These are phyloP conservation scores for Loripinus fragilis DNA, from an alignment of 2,888 invertebrate species.

Conservation along the genomic window DNA sequence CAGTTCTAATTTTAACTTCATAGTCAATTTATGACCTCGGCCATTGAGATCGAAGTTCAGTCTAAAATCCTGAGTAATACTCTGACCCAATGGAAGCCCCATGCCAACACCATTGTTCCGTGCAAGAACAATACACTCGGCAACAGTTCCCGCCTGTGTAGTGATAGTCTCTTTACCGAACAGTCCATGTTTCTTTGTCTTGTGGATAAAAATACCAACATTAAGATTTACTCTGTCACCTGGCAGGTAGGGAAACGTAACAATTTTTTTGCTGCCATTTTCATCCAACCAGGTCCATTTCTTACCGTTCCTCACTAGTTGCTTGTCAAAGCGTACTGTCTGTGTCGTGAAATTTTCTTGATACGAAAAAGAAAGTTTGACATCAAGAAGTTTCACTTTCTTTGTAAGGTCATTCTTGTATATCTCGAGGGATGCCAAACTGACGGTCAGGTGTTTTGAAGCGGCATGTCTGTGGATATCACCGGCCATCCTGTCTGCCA, in stretches of 20 bases:
- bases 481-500: constrained; percentile 35
- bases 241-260: constrained; percentile 65
- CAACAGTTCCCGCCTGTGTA: constrained; percentile 63
- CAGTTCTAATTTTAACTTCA: constrained; percentile 62
- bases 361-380: constrained; percentile 66
- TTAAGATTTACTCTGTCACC: constrained; percentile 69
- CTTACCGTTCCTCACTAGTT: constrained; percentile 65
- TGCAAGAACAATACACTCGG: constrained; percentile 69
- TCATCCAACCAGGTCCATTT: constrained; percentile 66
- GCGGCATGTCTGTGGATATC: constrained; percentile 62
- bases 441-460: constrained; percentile 58
- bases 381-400: constrained; percentile 66
- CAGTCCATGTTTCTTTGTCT: constrained; percentile 66
- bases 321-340: constrained; percentile 62
- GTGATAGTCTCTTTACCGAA: constrained; percentile 67
- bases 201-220: constrained; percentile 68
- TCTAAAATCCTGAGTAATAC: constrained; percentile 61
- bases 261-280: constrained; percentile 55
- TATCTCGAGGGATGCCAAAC: constrained; percentile 64
- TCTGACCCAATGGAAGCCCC: constrained; percentile 60
- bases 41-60: constrained; percentile 68
- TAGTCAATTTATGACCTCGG: constrained; percentile 64
- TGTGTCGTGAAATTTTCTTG: constrained; percentile 66
- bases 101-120: constrained; percentile 67
- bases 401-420: constrained; percentile 65